A percentile compares a stretch with the other conserved stretches of the same genome.
Evolutionary conservation across 2,888 invertebrate genomes (phyloP).

Genomic region (Hypolimnas misippus): DNA sequence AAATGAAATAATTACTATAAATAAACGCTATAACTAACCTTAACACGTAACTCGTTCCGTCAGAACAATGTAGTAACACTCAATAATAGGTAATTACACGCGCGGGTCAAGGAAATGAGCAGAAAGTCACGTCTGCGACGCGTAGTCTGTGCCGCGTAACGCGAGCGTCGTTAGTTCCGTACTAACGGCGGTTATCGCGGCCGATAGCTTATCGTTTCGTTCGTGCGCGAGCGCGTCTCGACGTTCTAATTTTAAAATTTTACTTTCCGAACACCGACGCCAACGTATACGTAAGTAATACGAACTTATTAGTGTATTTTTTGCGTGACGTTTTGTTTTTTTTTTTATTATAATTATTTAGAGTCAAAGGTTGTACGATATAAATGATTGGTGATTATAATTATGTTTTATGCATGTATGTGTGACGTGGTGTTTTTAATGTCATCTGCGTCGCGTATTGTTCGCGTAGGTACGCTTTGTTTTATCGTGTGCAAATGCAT

Average conservation of each 20-base stretch:
- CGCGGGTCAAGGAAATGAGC: not conserved
- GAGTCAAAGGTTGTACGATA: too few relatives aligned
- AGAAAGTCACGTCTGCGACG: slow-evolving; percentile 31
- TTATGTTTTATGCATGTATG: too few relatives aligned
- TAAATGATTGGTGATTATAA: too few relatives aligned
- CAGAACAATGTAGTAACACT: too few relatives aligned
- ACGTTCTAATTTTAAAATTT: slow-evolving; percentile 32
- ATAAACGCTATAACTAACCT: too few relatives aligned
- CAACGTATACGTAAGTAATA: slow-evolving; percentile 19
- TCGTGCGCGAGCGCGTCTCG: slow-evolving; percentile 34
- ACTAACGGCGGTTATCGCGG: slow-evolving; percentile 44
- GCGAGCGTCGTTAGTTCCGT: slow-evolving; percentile 43
- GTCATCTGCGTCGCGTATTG: too few relatives aligned
- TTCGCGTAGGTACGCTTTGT: too few relatives aligned
- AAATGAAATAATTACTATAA: too few relatives aligned
- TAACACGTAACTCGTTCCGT: too few relatives aligned
- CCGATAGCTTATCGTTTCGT: slow-evolving; percentile 42
- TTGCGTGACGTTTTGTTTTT: slow-evolving; percentile 1
- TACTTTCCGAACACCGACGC: slow-evolving; percentile 18
- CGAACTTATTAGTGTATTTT: not conserved
- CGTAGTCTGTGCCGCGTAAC: slow-evolving; percentile 41
- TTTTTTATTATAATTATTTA: slow-evolving; percentile 12
- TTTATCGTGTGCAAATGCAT: too few relatives aligned
- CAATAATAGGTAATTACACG: not conserved
- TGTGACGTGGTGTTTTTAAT: too few relatives aligned